Evolutionary conservation across 2,797 vertebrate genomes (phyloP).

Genomic region (Danio jaintianensis): DNA sequence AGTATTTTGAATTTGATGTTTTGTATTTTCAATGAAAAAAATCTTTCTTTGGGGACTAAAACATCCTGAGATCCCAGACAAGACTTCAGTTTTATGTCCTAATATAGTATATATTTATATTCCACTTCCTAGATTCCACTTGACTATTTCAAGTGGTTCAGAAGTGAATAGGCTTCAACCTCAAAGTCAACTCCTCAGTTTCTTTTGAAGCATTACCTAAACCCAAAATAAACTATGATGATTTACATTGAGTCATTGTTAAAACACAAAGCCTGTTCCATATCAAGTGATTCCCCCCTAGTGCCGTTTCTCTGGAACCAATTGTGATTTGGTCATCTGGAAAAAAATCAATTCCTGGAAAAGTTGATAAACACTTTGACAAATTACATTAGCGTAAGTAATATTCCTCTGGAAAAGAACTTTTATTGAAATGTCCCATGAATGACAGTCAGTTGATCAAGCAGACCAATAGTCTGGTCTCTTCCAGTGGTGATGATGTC

Average conservation of each 20-base stretch:
- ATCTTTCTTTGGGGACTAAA: neutral
- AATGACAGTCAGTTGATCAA: conserved; percentile 21
- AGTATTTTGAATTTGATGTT: too few species aligned
- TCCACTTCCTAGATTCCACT: conserved; percentile 15
- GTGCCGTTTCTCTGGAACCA: neutral
- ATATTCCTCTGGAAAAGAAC: neutral
- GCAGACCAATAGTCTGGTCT: conserved; percentile 15
- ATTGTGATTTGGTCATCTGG: neutral
- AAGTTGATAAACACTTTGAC: conserved; percentile 19
- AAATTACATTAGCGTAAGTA: neutral
- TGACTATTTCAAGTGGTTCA: conserved; percentile 5
- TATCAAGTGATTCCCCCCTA: neutral
- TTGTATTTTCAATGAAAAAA: too few species aligned
- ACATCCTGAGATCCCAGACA: neutral
- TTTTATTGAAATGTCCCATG: neutral
- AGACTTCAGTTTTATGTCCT: neutral
- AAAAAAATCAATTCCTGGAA: neutral
- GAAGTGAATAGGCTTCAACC: neutral
- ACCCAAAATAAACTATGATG: conserved; percentile 1
- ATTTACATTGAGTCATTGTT: conserved; percentile 9
- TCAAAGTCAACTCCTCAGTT: neutral
- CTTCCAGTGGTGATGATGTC: conserved; percentile 34
- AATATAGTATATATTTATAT: neutral
- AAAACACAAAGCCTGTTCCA: neutral
- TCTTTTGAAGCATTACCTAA: conserved; percentile 1